Base-by-base conservation (phyloP, 2,113 vertebrate species). In the Peucedramus taeniatus region DNA sequence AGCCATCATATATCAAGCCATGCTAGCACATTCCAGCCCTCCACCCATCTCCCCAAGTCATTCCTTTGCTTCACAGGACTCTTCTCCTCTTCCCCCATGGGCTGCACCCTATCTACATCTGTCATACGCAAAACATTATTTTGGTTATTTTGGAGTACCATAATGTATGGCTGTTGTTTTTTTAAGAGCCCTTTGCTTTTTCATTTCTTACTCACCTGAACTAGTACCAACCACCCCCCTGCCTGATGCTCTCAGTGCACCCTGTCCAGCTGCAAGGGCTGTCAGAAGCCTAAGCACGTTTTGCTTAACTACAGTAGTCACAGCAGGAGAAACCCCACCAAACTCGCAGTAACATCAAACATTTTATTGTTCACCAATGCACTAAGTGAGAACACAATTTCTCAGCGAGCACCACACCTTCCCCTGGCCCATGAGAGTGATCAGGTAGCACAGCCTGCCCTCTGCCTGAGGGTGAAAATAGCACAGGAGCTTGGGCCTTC, bases 401-500 rank as follows among this genome's bases (percentile, higher is more conserved):
- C 60, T 33, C 8, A 40, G 42, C 4, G 6, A 66, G 40, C 42
- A 54, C 20, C 54, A 49, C 40, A 47, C 39, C 35, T 18, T 70
- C 39, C 39, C 53, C 35, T 13, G 3, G 11, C 33, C 74, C 60
- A 20, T 23, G 33, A 21, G 0, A 1, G 28, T 3, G 6, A 82
- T 37, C 12, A 2, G 9, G 71, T 0, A 79, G 83, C 45, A 56
- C 66, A 89, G 78, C 23, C 83, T 85, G 89, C 77, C 81, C 72
- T 84, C 84, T 60, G 35, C 42, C 21, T 28, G 21, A 33, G 2
- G 44, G n/a, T 9, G 11, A 65, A 65, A 78, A 60, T 11, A 23
- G 33, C 3, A 2, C 9, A 74, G 24, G 13, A 74, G 28, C 11
- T 4, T 15, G 47, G 0, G 17, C 19, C 1, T 49, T 35, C 4